These are phyloP conservation scores for Melolontha melolontha DNA, from an alignment of 2,888 invertebrate genomes.

Conservation along the genomic window DNA sequence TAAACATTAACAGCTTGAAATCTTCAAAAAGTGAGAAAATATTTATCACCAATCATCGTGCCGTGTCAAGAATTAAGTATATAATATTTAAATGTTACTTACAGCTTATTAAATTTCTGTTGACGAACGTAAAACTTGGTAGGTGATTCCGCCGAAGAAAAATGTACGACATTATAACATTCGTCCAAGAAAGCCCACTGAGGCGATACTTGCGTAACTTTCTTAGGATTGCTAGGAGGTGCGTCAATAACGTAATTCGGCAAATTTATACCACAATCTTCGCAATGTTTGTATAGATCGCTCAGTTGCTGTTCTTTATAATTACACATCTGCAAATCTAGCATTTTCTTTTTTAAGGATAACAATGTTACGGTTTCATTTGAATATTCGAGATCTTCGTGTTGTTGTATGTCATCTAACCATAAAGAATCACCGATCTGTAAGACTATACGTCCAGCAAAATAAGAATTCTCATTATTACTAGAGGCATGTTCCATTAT, in stretches of 20 bases:
- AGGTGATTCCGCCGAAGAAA: slow-evolving; percentile 66
- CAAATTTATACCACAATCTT: slow-evolving; percentile 58
- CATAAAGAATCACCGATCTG: slow-evolving; percentile 74
- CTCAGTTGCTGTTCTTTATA: slow-evolving; percentile 67
- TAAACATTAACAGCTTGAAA: too few relatives aligned
- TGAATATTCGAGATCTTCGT: slow-evolving; percentile 67
- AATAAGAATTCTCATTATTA: slow-evolving; percentile 50
- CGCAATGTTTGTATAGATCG: slow-evolving; percentile 66
- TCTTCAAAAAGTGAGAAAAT: too few relatives aligned
- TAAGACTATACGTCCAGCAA: slow-evolving; percentile 68
- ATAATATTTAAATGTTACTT: slow-evolving; percentile 40
- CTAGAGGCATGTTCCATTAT: slow-evolving; percentile 34
- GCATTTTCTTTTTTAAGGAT: slow-evolving; percentile 69
- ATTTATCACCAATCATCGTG: too few relatives aligned
- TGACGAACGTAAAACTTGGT: slow-evolving; percentile 68
- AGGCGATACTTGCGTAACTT: slow-evolving; percentile 51
- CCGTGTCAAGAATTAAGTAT: too few relatives aligned
- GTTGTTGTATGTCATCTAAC: slow-evolving; percentile 73
- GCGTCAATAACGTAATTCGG: slow-evolving; percentile 52
- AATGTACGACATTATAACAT: slow-evolving; percentile 64
- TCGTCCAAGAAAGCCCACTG: slow-evolving; percentile 69
- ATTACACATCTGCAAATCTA: slow-evolving; percentile 64
- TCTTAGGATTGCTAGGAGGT: slow-evolving; percentile 39
- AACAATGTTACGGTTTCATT: slow-evolving; percentile 69
- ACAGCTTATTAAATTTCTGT: slow-evolving; percentile 65